Percentiles rank a stretch among this genome's conserved stretches.
Evolutionary conservation across 2,888 invertebrate species (phyloP).

Genomic region (Iselma pallidipennis): DNA sequence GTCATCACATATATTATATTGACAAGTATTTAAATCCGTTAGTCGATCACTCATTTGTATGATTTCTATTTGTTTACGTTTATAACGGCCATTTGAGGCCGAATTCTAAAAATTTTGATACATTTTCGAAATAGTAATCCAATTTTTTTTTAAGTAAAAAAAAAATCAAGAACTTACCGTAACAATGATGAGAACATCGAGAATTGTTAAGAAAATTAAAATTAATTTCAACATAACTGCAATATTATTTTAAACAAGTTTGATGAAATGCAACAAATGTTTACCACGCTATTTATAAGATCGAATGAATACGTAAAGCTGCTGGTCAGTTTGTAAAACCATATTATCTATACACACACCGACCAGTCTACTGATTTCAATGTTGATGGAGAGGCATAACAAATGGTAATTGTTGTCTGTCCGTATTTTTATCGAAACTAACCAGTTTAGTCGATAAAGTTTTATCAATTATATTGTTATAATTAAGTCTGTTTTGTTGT

Average conservation of each 20-base stretch:
- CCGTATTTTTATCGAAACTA: not conserved
- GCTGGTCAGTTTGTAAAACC: not conserved
- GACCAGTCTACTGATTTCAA: not conserved
- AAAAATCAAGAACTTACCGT: not conserved
- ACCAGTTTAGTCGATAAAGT: too few species aligned
- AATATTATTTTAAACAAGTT: not conserved
- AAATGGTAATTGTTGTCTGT: not conserved
- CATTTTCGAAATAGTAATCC: not conserved
- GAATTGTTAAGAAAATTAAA: not conserved
- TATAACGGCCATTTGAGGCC: not conserved
- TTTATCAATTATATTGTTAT: too few species aligned
- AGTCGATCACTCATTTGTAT: too few species aligned
- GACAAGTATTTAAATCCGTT: slow-evolving; percentile 2
- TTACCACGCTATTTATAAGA: not conserved
- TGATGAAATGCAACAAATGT: not conserved
- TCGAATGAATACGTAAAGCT: not conserved
- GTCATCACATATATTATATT: slow-evolving; percentile 21
- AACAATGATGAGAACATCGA: not conserved
- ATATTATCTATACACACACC: not conserved
- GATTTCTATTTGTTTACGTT: not conserved
- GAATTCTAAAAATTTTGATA: not conserved
- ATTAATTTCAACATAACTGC: not conserved
- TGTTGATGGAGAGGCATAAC: not conserved
- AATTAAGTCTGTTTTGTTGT: too few species aligned
- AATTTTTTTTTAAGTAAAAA: not conserved